Conservation (phyloP, 2,113 vertebrate species). For the Sinocyclocheilus anshuiensis region DNA sequence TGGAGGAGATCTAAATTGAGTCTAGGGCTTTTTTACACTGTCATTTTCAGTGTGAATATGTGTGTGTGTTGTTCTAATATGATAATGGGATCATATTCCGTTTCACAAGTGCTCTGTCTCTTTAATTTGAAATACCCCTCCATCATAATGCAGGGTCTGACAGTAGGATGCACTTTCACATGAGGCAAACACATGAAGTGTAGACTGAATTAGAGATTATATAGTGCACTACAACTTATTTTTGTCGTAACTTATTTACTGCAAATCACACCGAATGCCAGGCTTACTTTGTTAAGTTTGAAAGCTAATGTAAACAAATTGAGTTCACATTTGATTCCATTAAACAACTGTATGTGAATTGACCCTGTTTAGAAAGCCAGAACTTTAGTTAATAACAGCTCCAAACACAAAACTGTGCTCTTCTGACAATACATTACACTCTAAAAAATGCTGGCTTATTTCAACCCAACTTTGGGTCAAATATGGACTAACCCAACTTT, state of each 20-base stretch:
- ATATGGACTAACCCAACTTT: no score
- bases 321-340: neutral
- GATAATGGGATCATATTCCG: conserved; percentile 30
- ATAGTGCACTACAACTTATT: conserved; percentile 8
- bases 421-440: neutral
- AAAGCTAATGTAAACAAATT: neutral
- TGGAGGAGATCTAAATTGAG: conserved; percentile 38
- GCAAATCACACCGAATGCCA: neutral
- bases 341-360: neutral
- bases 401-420: neutral
- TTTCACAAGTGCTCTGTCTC: conserved; percentile 29
- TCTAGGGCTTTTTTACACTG: conserved; percentile 29
- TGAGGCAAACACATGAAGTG: conserved; percentile 4
- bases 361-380: neutral
- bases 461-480: no score
- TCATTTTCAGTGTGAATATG: conserved; percentile 30
- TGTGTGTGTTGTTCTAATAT: conserved; percentile 34
- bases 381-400: neutral
- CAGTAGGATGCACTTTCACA: conserved; percentile 20
- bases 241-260: neutral
- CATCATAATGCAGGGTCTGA: conserved; percentile 9
- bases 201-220: neutral
- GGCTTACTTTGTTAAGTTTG: neutral
- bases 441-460: no score
- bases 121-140: conserved; percentile 9